Base-by-base conservation (phyloP, 2,888 invertebrate genomes). In the Sphaeridia pumilis region DNA sequence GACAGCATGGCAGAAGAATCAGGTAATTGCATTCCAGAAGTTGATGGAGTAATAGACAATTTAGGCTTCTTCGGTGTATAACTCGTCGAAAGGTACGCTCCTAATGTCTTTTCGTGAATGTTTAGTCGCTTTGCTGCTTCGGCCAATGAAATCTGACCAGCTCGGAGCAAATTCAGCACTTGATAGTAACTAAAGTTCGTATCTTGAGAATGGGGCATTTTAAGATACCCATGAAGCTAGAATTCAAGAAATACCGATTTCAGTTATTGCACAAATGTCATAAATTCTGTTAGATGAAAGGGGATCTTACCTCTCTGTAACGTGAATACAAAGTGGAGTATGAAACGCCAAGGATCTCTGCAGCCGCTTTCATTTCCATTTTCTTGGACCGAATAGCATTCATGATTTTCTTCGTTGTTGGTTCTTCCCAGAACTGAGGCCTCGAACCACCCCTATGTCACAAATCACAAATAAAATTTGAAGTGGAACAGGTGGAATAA, bases 371-470 rank as follows among this genome's bases (percentile, higher is more conserved):
- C 89, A 90, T 89, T 73, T 90, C 89, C 67, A 90, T 71, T 74
- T 87, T 87, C 71, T 89, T 89, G 59, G 85, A 82, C 66, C 88
- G 83, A 26, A 89, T 88, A 20, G 87, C 85, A 69, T 89, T 88
- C 83, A 89, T 85, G 38, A 89, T 81, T 67, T 87, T 74, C 70
- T 85, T 83, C 27, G 88, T 88, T 67, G 87, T 88, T 43, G 85
- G 82, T 70, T 89, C 89, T 69, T 89, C 89, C 89, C 89, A 90
- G 72, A 89, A 90, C 72, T 89, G 88, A 55, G 88, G 89, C 48
- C 89, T 74, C 28, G 89, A 73, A 2, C 89, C 88, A 65, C 64
- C 64, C 42, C 64, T 64, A 48, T n/a, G 46, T 52, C 47, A 55
- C 21, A 31, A 14, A 46, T 22, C n/a, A 49, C 21, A 48, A 28